Base-by-base conservation (phyloP, 53 echinoderm and acorn worm species). In the Henricia sp. region DNA sequence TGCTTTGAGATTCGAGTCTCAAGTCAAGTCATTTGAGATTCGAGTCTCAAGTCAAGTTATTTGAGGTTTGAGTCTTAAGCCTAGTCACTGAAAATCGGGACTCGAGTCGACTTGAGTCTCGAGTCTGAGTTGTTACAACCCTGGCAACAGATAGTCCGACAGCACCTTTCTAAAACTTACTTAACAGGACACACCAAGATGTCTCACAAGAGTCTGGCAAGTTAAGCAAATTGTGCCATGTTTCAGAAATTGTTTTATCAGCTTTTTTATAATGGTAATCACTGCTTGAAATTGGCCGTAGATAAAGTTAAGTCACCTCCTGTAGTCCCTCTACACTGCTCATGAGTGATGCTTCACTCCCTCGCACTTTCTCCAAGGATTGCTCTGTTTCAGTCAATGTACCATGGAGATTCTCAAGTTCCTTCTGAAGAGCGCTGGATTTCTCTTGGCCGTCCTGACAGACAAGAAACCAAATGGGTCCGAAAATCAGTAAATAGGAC, bases 271-370 rank as follows among this genome's bases (percentile, higher is more conserved):
- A n/a, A n/a, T n/a, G n/a, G 62, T 60, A 9, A n/a, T 67, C 67
- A 26, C 12, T 67, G 27, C 6, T 29, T 35, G 4, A 4, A 37
- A 14, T 32, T 67, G 10, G 4, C 16, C 16, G 5, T 8, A 13
- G 13, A 14, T 4, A 13, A 26, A 13, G 23, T 37, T 35, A 29
- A 17, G 46, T 64, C 74, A 94, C 99, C 90, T 97, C 94, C 69
- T 94, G 94, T 50, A 94, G 57, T n/a, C 91, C 92, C 70, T 94
- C 92, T 30, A 97, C 86, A 59, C 92, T 94, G 39, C 88, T 88
- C 82, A 90, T 88, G 0, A 97, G 92, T 17, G 94, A 92, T 54
- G 94, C 86, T 41, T 97, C 99, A 73, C 94, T 97, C 14, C 91
- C 94, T 42, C 65, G 83, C 0, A 97, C 92, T 67, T 73, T 94